These are phyloP conservation scores for Saccostrea echinata DNA, from an alignment of 1,140 invertebrate species.

Conservation along the genomic window DNA sequence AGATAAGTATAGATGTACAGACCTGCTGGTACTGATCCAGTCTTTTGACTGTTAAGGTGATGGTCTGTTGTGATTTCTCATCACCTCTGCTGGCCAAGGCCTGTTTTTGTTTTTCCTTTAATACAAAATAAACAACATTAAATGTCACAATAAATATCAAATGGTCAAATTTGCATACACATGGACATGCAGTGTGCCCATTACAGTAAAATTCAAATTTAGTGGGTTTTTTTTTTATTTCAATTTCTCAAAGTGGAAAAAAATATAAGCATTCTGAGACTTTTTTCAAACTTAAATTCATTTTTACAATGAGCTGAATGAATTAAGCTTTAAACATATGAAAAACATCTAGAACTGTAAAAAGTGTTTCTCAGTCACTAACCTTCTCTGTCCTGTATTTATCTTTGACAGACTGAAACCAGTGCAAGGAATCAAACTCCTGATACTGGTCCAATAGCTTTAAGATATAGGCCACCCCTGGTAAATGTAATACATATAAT, in stretches of 20 bases:
- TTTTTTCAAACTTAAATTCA: no score
- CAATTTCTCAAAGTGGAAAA: no score
- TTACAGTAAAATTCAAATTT: no score
- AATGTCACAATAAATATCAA: no score
- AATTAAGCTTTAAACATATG: no score
- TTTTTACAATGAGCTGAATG: no score
- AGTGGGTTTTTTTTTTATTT: no score
- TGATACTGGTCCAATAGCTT: conserved; percentile 85
- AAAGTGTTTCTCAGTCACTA: conserved; percentile 46
- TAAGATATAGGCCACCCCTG: conserved; percentile 87
- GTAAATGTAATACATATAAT: conserved; percentile 47
- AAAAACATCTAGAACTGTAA: not conserved
- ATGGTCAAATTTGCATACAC: no score
- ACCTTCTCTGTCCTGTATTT: conserved; percentile 86
- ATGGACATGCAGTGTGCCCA: no score
- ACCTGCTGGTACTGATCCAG: conserved; percentile 89
- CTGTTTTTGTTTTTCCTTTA: conserved; percentile 66
- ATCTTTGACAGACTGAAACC: conserved; percentile 94
- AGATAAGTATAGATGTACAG: conserved; percentile 52
- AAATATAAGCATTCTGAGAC: no score
- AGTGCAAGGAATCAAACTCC: conserved; percentile 96
- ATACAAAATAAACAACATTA: no score
- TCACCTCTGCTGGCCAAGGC: conserved; percentile 80
- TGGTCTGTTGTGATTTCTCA: conserved; percentile 94
- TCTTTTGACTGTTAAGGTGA: conserved; percentile 93